Percentiles rank a stretch among this genome's conserved stretches.
phyloP scores from a whole-genome alignment of 2,797 vertebrate species.

The Clarias laeviceps region DNA sequence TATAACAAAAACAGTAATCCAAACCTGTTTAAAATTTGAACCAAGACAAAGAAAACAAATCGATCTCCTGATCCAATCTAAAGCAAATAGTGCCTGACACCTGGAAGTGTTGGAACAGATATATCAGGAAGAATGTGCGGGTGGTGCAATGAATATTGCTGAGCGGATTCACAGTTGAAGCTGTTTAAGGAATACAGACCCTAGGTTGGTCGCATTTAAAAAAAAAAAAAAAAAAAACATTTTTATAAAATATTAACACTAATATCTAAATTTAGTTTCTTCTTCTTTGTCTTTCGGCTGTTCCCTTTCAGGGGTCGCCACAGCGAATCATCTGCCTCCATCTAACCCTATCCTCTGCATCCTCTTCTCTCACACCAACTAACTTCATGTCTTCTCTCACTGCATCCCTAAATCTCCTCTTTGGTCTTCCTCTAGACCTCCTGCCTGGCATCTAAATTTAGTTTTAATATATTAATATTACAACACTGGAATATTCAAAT shows the following conservation, averaged over 20 bases:
- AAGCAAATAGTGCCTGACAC: neutral
- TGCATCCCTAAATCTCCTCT: too few relatives aligned
- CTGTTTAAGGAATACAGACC: neutral
- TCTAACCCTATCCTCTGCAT: too few relatives aligned
- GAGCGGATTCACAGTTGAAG: neutral
- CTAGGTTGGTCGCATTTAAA: neutral
- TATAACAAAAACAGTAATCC: neutral
- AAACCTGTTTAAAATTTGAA: neutral
- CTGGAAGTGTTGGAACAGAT: neutral
- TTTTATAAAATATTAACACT: neutral
- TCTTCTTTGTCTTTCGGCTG: too few relatives aligned
- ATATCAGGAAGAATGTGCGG: neutral
- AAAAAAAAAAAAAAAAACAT: too few relatives aligned
- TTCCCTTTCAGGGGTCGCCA: too few relatives aligned
- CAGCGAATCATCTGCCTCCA: too few relatives aligned
- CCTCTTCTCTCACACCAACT: too few relatives aligned
- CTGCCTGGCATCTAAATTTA: neutral
- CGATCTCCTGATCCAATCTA: neutral
- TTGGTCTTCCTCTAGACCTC: too few relatives aligned
- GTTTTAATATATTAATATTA: neutral
- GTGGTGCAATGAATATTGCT: neutral
- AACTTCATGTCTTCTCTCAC: too few relatives aligned
- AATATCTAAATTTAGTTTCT: neutral
- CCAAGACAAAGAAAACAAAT: neutral
- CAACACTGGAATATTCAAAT: neutral